Evolutionary conservation across 2,888 invertebrate species (phyloP).

Genomic region (Dinocampus coccinellae): DNA sequence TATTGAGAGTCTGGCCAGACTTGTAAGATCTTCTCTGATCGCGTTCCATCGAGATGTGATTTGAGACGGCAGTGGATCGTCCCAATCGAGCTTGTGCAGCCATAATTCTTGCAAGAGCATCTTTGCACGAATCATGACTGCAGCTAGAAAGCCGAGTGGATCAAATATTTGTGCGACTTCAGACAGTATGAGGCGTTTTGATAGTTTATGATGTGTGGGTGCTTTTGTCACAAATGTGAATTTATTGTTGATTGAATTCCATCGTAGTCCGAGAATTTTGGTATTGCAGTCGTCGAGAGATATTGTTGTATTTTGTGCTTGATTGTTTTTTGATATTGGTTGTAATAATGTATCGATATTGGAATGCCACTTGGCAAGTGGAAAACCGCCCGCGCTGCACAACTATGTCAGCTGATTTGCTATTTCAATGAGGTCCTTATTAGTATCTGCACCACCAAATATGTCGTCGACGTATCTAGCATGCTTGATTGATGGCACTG

Average conservation of each 20-base stretch:
- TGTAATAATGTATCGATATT: not conserved
- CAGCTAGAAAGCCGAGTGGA: not conserved
- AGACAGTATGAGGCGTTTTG: not conserved
- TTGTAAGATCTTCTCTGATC: not conserved
- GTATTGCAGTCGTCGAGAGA: not conserved
- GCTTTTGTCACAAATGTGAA: not conserved
- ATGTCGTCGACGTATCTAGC: slow-evolving; percentile 26
- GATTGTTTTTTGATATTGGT: not conserved
- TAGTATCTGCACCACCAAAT: slow-evolving; percentile 20
- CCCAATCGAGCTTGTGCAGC: not conserved
- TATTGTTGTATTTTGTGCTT: not conserved
- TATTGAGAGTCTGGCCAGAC: not conserved
- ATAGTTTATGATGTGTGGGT: not conserved
- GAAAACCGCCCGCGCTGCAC: slow-evolving; percentile 38
- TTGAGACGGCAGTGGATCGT: not conserved
- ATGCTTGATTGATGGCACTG: slow-evolving; percentile 14
- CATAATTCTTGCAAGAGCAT: not conserved
- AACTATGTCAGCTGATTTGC: not conserved
- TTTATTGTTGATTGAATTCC: not conserved
- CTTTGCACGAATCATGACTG: not conserved
- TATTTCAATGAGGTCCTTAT: not conserved
- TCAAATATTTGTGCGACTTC: not conserved
- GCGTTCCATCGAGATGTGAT: too few relatives aligned
- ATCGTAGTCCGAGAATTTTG: not conserved
- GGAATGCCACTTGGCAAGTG: slow-evolving; percentile 26